phyloP scores from a whole-genome alignment of 2,113 vertebrate species.

The Cepphus grylle region DNA sequence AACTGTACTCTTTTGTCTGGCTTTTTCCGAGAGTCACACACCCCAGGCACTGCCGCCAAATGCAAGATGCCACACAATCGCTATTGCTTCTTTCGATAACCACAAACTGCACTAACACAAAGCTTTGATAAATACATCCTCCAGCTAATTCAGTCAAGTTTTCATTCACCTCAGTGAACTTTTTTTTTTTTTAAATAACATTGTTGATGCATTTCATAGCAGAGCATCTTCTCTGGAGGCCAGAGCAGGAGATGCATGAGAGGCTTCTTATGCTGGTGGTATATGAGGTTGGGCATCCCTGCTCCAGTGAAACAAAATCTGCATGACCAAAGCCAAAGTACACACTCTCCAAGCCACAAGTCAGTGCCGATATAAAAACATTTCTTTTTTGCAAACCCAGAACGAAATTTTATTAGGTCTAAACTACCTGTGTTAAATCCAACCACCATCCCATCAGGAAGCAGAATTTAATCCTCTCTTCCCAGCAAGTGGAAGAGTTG shows the following conservation, averaged over 20 bases:
- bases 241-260: neutral
- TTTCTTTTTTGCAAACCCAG: neutral
- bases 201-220: neutral
- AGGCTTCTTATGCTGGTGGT: neutral
- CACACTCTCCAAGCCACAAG: neutral
- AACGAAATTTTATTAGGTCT: slow-evolving; percentile 1
- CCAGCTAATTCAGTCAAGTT: neutral
- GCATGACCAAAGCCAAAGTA: neutral
- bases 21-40: neutral
- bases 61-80: neutral
- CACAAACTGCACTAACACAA: neutral
- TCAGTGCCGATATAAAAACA: neutral
- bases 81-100: neutral
- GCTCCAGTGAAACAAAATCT: neutral
- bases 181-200: neutral
- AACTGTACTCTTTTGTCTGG: accelerated
- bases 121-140: neutral
- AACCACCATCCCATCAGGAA: neutral
- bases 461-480: slow-evolving; percentile 27
- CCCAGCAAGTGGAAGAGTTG: neutral
- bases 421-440: slow-evolving; percentile 21
- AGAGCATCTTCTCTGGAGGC: neutral
- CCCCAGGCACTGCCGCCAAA: neutral
- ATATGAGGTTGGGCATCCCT: neutral
- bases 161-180: neutral